phyloP scores from a whole-genome alignment of 2,888 invertebrate genomes.

The Euspilapteryx auroguttella region DNA sequence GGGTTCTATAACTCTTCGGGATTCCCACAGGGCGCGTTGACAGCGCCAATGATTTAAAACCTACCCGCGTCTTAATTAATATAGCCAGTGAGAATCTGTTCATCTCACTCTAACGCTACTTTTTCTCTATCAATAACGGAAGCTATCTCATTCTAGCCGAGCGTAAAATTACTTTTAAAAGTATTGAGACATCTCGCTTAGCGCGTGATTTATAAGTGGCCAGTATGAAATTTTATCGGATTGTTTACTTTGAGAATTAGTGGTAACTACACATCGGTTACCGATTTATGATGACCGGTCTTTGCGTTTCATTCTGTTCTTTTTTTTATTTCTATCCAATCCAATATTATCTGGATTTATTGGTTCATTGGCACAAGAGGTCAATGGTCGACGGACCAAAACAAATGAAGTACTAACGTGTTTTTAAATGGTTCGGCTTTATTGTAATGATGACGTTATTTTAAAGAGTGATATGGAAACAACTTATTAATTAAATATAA shows the following conservation, averaged over 20 bases:
- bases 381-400: no score
- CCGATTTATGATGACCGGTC: conserved; percentile 3
- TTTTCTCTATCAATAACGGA: conserved; percentile 8
- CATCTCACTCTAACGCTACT: conserved; percentile 22
- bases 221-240: conserved; percentile 44
- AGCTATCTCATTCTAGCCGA: conserved; percentile 18
- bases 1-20: conserved; percentile 51
- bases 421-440: no score
- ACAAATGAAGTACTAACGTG: no score
- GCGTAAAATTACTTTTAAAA: conserved; percentile 29
- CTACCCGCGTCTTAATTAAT: conserved; percentile 49
- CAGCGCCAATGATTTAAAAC: conserved; percentile 50
- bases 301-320: no score
- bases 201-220: conserved; percentile 37
- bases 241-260: conserved; percentile 57
- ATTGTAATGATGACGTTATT: no score
- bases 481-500: no score
- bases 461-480: no score
- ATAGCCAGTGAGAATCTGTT: conserved; percentile 22
- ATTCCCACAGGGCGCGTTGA: conserved; percentile 58
- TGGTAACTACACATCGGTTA: conserved; percentile 18
- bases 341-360: no score
- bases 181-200: conserved; percentile 51
- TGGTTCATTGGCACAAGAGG: no score
- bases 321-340: no score